A percentile compares a stretch with the other conserved stretches of the same genome.
phyloP scores from a whole-genome alignment of 2,888 invertebrate species.

The Apeira syringaria region DNA sequence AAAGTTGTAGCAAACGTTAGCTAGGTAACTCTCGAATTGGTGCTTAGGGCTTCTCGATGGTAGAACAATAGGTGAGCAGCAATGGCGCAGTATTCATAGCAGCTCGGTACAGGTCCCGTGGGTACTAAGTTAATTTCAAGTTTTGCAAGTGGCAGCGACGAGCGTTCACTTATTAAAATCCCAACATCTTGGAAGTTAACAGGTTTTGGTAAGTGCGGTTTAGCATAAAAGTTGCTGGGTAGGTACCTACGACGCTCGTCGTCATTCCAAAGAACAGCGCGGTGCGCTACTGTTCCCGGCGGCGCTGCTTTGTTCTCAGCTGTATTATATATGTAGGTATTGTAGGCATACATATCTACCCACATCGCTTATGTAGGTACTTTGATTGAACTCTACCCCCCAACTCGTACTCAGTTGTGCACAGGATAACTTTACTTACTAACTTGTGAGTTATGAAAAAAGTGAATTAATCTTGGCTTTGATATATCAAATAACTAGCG shows the following conservation, averaged over 20 bases:
- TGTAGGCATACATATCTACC: too few relatives aligned
- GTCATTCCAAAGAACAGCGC: too few relatives aligned
- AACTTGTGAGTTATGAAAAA: too few relatives aligned
- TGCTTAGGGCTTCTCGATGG: slow-evolving; percentile 32
- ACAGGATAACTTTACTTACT: too few relatives aligned
- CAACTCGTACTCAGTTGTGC: too few relatives aligned
- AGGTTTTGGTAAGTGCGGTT: slow-evolving; percentile 63
- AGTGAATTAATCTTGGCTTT: too few relatives aligned
- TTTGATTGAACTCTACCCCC: too few relatives aligned
- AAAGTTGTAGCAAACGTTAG: slow-evolving; percentile 25
- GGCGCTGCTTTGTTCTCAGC: slow-evolving; percentile 27
- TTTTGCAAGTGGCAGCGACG: slow-evolving; percentile 57
- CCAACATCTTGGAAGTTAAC: slow-evolving; percentile 68
- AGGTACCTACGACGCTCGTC: not conserved
- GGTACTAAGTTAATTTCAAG: slow-evolving; percentile 77
- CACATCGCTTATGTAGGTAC: too few relatives aligned
- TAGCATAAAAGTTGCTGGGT: slow-evolving; percentile 48
- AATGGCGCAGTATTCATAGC: slow-evolving; percentile 44
- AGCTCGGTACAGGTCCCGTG: slow-evolving; percentile 45
- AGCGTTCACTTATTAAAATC: slow-evolving; percentile 73
- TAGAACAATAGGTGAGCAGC: slow-evolving; percentile 40
- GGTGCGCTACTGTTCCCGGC: slow-evolving; percentile 2
- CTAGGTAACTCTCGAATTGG: slow-evolving; percentile 32
- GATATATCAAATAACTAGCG: too few relatives aligned
- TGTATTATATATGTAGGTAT: not conserved